These are phyloP conservation scores for Sula dactylatra DNA, from an alignment of 2,113 vertebrate genomes.

Conservation along the genomic window DNA sequence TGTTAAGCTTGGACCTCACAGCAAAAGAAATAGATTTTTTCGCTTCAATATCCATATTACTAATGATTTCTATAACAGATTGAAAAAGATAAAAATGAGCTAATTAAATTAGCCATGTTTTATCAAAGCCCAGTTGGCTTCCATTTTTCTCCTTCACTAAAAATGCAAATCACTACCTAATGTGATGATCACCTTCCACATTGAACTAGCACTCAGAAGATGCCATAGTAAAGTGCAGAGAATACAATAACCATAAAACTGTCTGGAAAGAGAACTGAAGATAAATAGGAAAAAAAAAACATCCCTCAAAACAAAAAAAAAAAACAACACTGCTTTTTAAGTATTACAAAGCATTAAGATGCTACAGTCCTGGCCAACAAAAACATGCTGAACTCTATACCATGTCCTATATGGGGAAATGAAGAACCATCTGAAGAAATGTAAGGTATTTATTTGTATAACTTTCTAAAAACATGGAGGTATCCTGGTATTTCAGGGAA, in stretches of 20 bases:
- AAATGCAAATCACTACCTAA: background rate
- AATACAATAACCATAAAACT: background rate
- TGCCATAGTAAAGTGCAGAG: background rate
- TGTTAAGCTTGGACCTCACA: background rate
- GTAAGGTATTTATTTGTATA: background rate
- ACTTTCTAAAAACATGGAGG: background rate
- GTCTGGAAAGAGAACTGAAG: background rate
- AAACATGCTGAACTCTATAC: background rate
- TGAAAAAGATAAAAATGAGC: background rate
- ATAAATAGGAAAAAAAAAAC: background rate
- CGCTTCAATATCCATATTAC: background rate
- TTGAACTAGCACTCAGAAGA: background rate
- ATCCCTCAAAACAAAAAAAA: too few relatives aligned
- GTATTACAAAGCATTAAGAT: background rate
- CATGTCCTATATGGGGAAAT: background rate
- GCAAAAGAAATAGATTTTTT: background rate
- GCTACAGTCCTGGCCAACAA: background rate
- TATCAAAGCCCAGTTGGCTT: background rate
- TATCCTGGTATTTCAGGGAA: background rate
- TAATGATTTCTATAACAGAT: background rate
- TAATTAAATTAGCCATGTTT: background rate
- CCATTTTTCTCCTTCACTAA: background rate
- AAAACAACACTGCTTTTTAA: background rate
- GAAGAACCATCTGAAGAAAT: background rate
- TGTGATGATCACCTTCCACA: background rate